A percentile compares a stretch with the other conserved stretches of the same genome.
Conservation (phyloP, 2,888 invertebrate genomes). For the Lottia gigantea region DNA sequence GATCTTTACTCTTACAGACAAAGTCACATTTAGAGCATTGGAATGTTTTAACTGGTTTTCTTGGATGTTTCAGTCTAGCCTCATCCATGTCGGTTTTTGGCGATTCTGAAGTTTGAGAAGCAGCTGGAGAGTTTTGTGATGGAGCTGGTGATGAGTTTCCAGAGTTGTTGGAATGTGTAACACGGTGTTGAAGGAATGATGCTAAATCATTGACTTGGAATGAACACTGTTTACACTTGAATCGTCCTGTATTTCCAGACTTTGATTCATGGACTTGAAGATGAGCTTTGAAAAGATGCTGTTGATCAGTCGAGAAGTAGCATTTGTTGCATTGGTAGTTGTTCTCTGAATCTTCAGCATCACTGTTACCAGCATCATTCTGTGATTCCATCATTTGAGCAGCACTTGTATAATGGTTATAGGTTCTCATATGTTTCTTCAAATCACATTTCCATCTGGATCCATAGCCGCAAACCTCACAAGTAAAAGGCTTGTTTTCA, state of each 20-base stretch:
- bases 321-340: conserved; percentile 49
- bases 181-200: conserved; percentile 58
- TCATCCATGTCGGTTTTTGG: conserved; percentile 29
- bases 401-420: conserved; percentile 47
- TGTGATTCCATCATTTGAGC: conserved; percentile 21
- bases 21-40: conserved; percentile 57
- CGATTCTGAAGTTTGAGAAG: conserved; percentile 26
- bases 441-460: conserved; percentile 67
- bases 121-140: conserved; percentile 21
- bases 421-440: conserved; percentile 64
- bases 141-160: conserved; percentile 1
- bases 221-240: conserved; percentile 58
- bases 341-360: conserved; percentile 31
- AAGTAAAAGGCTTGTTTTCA: conserved; percentile 64
- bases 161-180: conserved; percentile 40
- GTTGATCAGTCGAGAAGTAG: conserved; percentile 47
- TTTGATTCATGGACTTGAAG: conserved; percentile 44
- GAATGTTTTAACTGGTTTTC: conserved; percentile 51
- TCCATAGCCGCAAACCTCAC: conserved; percentile 62
- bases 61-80: conserved; percentile 34
- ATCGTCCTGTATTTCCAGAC: conserved; percentile 33
- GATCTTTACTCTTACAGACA: conserved; percentile 48
- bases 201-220: conserved; percentile 56
- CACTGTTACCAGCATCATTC: conserved; percentile 25
- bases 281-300: conserved; percentile 52